These are phyloP conservation scores for Donacobius atricapilla DNA, from an alignment of 2,113 vertebrate genomes.

Conservation along the genomic window DNA sequence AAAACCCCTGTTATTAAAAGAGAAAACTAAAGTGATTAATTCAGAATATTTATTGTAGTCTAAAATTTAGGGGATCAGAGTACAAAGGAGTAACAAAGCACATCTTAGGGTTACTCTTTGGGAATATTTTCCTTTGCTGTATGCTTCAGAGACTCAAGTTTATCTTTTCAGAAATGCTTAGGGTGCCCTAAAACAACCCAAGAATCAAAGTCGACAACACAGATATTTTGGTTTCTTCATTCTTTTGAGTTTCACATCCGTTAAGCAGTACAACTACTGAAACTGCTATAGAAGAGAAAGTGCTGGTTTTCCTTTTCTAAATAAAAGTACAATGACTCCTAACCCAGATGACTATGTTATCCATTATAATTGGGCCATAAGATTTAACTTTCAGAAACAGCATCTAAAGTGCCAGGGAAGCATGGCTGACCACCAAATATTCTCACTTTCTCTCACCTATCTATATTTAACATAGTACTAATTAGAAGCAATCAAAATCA, in stretches of 20 bases:
- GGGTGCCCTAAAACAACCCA: not conserved
- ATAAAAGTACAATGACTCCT: not conserved
- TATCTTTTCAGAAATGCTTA: not conserved
- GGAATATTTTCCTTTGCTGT: not conserved
- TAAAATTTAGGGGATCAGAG: not conserved
- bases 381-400: not conserved
- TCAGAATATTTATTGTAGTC: not conserved
- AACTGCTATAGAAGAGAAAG: not conserved
- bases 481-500: not conserved
- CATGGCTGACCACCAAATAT: not conserved
- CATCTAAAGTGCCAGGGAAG: not conserved
- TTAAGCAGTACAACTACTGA: not conserved
- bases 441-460: not conserved
- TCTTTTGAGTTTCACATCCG: not conserved
- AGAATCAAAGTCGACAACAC: not conserved
- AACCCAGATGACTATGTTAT: not conserved
- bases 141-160: not conserved
- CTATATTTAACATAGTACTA: not conserved
- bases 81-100: not conserved
- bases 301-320: not conserved
- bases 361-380: not conserved
- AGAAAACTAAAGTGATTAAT: not conserved
- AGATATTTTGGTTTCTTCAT: not conserved
- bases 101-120: not conserved
- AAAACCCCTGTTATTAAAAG: not conserved